A percentile compares a stretch with the other conserved stretches of the same genome.
These are phyloP conservation scores for Seriola rivoliana DNA, from an alignment of 2,113 vertebrate species.

Conservation along the genomic window DNA sequence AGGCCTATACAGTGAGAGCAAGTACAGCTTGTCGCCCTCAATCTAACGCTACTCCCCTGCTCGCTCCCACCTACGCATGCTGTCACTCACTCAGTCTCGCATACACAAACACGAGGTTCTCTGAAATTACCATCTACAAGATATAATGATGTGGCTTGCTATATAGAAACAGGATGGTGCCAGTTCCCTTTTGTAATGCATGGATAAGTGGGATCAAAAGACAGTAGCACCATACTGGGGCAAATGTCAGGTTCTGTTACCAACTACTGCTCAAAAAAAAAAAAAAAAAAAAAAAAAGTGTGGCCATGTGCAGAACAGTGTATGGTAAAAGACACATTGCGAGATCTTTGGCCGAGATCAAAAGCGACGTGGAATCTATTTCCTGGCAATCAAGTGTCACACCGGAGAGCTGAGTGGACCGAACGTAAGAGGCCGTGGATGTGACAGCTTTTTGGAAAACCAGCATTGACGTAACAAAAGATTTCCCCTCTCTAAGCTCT, in stretches of 20 bases:
- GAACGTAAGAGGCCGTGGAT: constrained; percentile 28
- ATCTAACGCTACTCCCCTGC: constrained; percentile 36
- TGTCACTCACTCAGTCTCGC: constrained; percentile 37
- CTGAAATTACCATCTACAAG: constrained; percentile 57
- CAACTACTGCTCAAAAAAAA: constrained; percentile 18
- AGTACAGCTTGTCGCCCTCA: background rate
- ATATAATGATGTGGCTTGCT: constrained; percentile 57
- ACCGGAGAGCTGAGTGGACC: background rate
- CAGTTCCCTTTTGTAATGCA: constrained; percentile 54
- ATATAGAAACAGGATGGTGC: constrained; percentile 50
- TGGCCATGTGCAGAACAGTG: background rate
- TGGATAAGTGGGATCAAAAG: constrained; percentile 58
- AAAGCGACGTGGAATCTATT: constrained; percentile 13
- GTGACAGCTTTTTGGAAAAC: constrained; percentile 62
- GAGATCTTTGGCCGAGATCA: background rate
- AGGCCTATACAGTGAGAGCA: constrained; percentile 26
- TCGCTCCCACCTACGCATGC: constrained; percentile 54
- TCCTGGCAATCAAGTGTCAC: constrained; percentile 25
- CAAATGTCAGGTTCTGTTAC: constrained; percentile 54
- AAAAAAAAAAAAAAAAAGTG: background rate
- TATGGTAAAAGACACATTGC: background rate
- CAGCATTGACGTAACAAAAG: constrained; percentile 26
- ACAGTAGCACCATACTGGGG: constrained; percentile 20
- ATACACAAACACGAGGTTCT: constrained; percentile 42
- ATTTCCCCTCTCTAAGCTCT: constrained; percentile 54